Percentiles rank a stretch among this genome's conserved stretches.
These are phyloP conservation scores for Bryconaethiops microstoma DNA, from an alignment of 2,797 vertebrate genomes.

Conservation along the genomic window DNA sequence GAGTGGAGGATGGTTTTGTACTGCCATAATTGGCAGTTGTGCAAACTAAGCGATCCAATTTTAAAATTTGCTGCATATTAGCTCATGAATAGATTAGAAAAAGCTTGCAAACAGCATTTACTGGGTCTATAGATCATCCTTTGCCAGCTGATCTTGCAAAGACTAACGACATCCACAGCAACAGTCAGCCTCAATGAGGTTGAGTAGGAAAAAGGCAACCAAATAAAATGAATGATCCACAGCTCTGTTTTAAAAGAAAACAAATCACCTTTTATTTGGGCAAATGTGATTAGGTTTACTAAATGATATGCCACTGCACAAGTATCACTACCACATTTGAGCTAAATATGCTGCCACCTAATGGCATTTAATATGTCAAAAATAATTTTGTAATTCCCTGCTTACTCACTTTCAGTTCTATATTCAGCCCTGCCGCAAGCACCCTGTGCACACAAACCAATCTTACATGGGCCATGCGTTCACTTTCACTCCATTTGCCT, in stretches of 20 bases:
- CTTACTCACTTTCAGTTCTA: constrained; percentile 4
- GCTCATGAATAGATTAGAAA: constrained; percentile 41
- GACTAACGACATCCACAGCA: constrained; percentile 42
- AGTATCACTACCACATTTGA: neutral
- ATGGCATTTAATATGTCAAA: neutral
- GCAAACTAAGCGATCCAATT: constrained; percentile 45
- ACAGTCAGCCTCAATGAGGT: constrained; percentile 25
- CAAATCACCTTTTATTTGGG: constrained; percentile 7
- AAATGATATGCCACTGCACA: neutral
- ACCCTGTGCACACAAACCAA: neutral
- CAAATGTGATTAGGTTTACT: constrained; percentile 11
- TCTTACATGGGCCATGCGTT: neutral
- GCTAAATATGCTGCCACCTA: neutral
- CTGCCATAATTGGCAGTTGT: constrained; percentile 38
- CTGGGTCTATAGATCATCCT: constrained; percentile 8
- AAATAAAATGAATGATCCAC: constrained; percentile 10
- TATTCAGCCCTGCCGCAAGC: neutral
- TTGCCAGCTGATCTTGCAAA: constrained; percentile 18
- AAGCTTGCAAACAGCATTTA: constrained; percentile 22
- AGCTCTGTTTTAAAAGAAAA: constrained; percentile 5
- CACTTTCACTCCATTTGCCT: constrained; percentile 12
- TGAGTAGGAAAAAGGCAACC: constrained; percentile 9
- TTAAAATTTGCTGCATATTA: constrained; percentile 38
- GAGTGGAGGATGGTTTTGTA: constrained; percentile 14
- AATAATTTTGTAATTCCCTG: neutral